Conservation (phyloP, 2,113 vertebrate genomes). For the Lipophrys pholis region DNA sequence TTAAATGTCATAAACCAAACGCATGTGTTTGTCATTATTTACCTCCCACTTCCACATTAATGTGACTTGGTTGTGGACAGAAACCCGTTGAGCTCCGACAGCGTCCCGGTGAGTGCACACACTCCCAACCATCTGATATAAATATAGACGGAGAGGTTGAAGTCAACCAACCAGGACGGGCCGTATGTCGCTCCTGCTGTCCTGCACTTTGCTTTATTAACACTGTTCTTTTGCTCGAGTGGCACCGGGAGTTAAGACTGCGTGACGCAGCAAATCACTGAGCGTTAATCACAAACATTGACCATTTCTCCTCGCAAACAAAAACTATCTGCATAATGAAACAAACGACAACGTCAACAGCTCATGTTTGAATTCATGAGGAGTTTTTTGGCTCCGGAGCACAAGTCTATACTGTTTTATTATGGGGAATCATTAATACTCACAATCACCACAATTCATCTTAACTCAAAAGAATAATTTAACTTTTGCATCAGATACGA, state of each 20-base stretch:
- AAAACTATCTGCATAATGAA: not conserved
- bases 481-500: constrained; percentile 22
- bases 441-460: constrained; percentile 23
- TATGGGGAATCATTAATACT: constrained; percentile 5
- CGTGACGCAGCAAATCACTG: not conserved
- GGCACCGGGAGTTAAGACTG: constrained; percentile 1
- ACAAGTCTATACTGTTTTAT: not conserved
- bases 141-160: constrained; percentile 10
- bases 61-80: too few species aligned
- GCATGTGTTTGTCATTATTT: too few species aligned
- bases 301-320: not conserved
- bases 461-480: constrained; percentile 11
- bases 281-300: constrained; percentile 1
- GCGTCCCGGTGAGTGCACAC: too few species aligned
- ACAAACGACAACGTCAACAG: not conserved
- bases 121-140: constrained; percentile 6
- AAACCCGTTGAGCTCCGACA: too few species aligned
- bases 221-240: constrained; percentile 30
- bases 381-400: not conserved
- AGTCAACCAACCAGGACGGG: constrained; percentile 4
- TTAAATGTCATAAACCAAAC: too few species aligned
- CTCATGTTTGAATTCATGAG: constrained; percentile 13
- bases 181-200: constrained; percentile 53
- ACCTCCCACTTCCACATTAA: too few species aligned
- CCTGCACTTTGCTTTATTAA: constrained; percentile 16